These are phyloP conservation scores for Phorcus lineatus DNA, from an alignment of 2,888 invertebrate species.

Conservation along the genomic window DNA sequence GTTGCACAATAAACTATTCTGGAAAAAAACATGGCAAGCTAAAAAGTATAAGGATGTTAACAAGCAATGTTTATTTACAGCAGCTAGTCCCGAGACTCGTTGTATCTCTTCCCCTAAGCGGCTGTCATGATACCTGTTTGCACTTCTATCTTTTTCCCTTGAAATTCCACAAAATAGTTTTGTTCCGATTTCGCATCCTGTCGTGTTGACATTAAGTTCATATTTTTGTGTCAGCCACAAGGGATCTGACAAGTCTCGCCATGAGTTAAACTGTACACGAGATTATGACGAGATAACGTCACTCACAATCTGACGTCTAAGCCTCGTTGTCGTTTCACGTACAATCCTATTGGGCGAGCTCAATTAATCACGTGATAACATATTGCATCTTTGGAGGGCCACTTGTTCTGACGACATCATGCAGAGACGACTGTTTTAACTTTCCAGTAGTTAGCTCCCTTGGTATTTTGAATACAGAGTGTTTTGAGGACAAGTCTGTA, in stretches of 20 bases:
- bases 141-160: background rate
- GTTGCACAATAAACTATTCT: too few relatives aligned
- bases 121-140: background rate
- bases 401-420: conserved; percentile 18
- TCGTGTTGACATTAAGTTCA: conserved; percentile 8
- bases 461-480: background rate
- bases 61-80: too few relatives aligned
- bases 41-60: too few relatives aligned
- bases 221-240: conserved; percentile 5
- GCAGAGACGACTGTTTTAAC: background rate
- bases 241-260: background rate
- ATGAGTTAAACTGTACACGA: background rate
- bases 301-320: conserved; percentile 12
- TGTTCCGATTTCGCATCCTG: background rate
- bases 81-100: too few relatives aligned
- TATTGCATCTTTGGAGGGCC: conserved; percentile 6
- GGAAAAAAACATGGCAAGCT: too few relatives aligned
- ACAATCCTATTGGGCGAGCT: background rate
- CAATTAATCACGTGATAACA: conserved; percentile 21
- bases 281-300: conserved; percentile 16
- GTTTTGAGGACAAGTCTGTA: too few relatives aligned
- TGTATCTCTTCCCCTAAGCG: too few relatives aligned
- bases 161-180: background rate
- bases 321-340: conserved; percentile 1
- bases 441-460: background rate